Conservation (phyloP, 2,113 vertebrate genomes). For the Mungos mungo region DNA sequence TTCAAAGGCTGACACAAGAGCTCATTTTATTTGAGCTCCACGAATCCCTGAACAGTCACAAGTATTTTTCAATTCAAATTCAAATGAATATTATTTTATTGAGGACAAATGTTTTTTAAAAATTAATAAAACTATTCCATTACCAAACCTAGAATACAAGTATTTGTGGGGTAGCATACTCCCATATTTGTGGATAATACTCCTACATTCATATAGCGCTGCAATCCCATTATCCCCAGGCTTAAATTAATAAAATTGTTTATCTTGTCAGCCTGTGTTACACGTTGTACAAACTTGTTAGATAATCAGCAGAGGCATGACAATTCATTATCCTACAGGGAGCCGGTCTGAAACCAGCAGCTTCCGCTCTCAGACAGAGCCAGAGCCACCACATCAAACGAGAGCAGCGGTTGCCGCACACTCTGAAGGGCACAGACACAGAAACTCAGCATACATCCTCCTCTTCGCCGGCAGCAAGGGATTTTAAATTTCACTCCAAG, state of each 20-base stretch:
- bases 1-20: background rate
- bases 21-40: background rate
- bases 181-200: constrained; percentile 21
- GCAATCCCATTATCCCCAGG: constrained; percentile 67
- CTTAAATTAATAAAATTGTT: constrained; percentile 82
- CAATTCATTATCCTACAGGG: constrained; percentile 80
- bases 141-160: constrained; percentile 19
- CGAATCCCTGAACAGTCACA: constrained; percentile 17
- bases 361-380: constrained; percentile 64
- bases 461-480: background rate
- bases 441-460: background rate
- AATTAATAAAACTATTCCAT: constrained; percentile 9
- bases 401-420: constrained; percentile 21
- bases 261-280: constrained; percentile 79
- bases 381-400: constrained; percentile 66
- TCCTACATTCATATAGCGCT: constrained; percentile 46
- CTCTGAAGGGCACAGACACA: constrained; percentile 42
- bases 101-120: constrained; percentile 37
- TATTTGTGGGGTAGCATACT: background rate
- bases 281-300: constrained; percentile 73
- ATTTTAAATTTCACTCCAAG: background rate
- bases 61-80: constrained; percentile 37
- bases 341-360: constrained; percentile 62
- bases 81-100: background rate
- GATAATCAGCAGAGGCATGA: constrained; percentile 80